Percentiles rank a stretch among this genome's conserved stretches.
Conservation (phyloP, 2,797 vertebrate genomes). For the Eremophila alpestris region DNA sequence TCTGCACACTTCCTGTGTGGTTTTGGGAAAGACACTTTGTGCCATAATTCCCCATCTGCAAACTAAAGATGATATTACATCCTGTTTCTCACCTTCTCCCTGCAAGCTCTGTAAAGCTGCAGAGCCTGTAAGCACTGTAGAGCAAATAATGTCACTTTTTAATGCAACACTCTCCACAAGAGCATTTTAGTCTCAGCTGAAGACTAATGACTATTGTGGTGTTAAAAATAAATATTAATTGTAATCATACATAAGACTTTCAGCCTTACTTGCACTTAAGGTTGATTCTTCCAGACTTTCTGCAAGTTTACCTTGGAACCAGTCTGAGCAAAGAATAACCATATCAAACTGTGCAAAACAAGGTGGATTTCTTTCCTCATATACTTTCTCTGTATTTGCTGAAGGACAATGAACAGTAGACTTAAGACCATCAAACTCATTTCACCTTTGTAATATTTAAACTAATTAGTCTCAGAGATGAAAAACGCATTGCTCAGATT, state of each 20-base stretch:
- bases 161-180: background rate
- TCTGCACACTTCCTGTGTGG: conserved; percentile 62
- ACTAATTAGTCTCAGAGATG: conserved; percentile 70
- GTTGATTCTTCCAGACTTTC: conserved; percentile 49
- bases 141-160: conserved; percentile 46
- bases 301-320: conserved; percentile 61
- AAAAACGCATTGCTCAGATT: conserved; percentile 66
- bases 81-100: conserved; percentile 68
- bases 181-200: background rate
- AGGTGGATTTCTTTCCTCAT: conserved; percentile 28
- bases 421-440: conserved; percentile 67
- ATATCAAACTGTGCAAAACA: conserved; percentile 51
- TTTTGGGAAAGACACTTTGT: conserved; percentile 67
- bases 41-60: conserved; percentile 68
- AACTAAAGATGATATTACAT: conserved; percentile 68
- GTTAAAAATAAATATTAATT: conserved; percentile 25
- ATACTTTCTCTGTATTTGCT: conserved; percentile 24
- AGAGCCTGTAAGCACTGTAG: conserved; percentile 28
- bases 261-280: background rate
- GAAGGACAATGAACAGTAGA: conserved; percentile 49
- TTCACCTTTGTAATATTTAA: conserved; percentile 72
- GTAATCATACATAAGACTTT: conserved; percentile 1
- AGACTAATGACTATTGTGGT: background rate
- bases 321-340: conserved; percentile 42
- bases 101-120: conserved; percentile 59